A percentile compares a stretch with the other conserved stretches of the same genome.
phyloP scores from a whole-genome alignment of 2,888 invertebrate genomes.

The Linhomoeus sp. region DNA sequence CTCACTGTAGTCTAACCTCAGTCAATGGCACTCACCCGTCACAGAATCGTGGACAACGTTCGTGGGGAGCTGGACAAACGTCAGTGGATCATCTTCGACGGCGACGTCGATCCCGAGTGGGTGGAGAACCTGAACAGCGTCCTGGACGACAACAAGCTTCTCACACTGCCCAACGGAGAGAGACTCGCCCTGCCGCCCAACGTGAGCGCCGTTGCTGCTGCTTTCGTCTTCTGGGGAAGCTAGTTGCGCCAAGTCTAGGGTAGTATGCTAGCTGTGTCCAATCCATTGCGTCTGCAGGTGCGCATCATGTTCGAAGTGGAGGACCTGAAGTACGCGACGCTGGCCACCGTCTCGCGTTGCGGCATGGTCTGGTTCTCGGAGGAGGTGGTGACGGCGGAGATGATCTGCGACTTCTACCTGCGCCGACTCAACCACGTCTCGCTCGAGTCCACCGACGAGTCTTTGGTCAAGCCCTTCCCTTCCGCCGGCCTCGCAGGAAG shows the following conservation, averaged over 20 bases:
- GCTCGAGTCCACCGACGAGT: constrained; percentile 74
- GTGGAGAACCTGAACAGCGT: constrained; percentile 26
- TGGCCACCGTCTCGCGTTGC: constrained; percentile 94
- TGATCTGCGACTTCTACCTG: constrained; percentile 86
- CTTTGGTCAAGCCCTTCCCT: constrained; percentile 66
- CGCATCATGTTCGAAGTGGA: too few relatives aligned
- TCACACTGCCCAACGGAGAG: background rate
- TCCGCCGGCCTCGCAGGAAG: constrained; percentile 77
- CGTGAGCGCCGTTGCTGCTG: constrained; percentile 84
- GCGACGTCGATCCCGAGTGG: constrained; percentile 67
- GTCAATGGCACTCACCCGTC: too few relatives aligned
- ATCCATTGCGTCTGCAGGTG: too few relatives aligned
- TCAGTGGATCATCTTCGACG: constrained; percentile 95
- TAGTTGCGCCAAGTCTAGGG: too few relatives aligned
- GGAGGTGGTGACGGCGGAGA: constrained; percentile 81
- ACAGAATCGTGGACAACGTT: constrained; percentile 97
- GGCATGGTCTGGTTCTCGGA: too few relatives aligned
- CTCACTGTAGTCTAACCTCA: background rate
- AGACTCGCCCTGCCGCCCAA: constrained; percentile 77
- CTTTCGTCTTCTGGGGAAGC: too few relatives aligned
- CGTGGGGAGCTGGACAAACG: constrained; percentile 82
- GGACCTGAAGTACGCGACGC: too few relatives aligned
- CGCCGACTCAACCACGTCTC: constrained; percentile 70
- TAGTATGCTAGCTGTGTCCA: too few relatives aligned
- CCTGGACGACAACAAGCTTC: constrained; percentile 6